phyloP scores from a whole-genome alignment of 2,888 invertebrate genomes.

The Ephialtes manifestator region DNA sequence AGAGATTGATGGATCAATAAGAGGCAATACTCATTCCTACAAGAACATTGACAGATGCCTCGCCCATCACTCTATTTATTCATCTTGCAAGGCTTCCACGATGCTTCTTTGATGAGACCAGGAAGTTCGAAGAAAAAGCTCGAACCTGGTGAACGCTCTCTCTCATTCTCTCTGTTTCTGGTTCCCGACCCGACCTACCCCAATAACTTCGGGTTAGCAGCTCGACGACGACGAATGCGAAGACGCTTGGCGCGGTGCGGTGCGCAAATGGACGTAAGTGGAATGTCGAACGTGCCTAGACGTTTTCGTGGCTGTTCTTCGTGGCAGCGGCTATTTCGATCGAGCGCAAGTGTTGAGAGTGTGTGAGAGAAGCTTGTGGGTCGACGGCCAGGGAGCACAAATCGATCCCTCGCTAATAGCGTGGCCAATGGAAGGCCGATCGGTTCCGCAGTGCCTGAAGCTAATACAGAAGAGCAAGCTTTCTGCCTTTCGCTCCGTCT shows the following conservation, averaged over 20 bases:
- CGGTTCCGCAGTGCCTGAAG: conserved; percentile 57
- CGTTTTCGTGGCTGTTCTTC: conserved; percentile 50
- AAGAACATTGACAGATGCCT: conserved; percentile 15
- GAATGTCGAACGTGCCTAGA: conserved; percentile 72
- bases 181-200: conserved; percentile 59
- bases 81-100: conserved; percentile 30
- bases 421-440: conserved; percentile 63
- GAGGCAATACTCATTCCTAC: background rate
- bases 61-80: conserved; percentile 44
- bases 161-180: conserved; percentile 31
- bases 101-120: background rate
- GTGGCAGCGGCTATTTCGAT: conserved; percentile 69
- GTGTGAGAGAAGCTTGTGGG: conserved; percentile 27
- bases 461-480: conserved; percentile 25
- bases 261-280: conserved; percentile 69
- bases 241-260: conserved; percentile 44
- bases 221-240: conserved; percentile 37
- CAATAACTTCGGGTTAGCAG: conserved; percentile 57
- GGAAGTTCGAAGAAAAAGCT: conserved; percentile 31
- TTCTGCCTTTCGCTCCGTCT: background rate
- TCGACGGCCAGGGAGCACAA: conserved; percentile 61
- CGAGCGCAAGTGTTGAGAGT: conserved; percentile 47
- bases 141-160: background rate
- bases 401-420: conserved; percentile 63
- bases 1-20: conserved; percentile 30